Percentiles rank a stretch among this genome's conserved stretches.
These are phyloP conservation scores for Acyrthosiphon pisum DNA, from an alignment of 1,140 invertebrate genomes.

Conservation along the genomic window DNA sequence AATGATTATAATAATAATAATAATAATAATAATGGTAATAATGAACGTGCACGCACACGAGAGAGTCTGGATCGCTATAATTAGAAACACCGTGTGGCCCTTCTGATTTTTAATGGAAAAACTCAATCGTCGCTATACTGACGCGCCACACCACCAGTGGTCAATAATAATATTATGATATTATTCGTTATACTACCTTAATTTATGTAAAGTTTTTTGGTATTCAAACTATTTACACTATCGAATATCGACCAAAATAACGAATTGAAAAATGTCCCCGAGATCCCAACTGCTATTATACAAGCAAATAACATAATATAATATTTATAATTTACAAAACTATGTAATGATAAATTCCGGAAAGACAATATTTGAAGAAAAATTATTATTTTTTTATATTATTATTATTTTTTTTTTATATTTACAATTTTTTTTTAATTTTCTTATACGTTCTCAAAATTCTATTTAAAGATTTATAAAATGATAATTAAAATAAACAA, in stretches of 20 bases:
- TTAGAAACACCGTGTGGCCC: slow-evolving; percentile 48
- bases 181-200: not conserved
- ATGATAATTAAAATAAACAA: too few species aligned
- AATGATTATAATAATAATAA: slow-evolving; percentile 4
- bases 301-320: not conserved
- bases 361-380: not conserved
- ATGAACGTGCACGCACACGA: slow-evolving; percentile 15
- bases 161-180: not conserved
- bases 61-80: slow-evolving; percentile 43
- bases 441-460: too few species aligned
- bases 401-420: too few species aligned
- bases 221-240: not conserved
- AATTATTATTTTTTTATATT: too few species aligned
- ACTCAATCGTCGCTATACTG: slow-evolving; percentile 27
- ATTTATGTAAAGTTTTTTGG: not conserved
- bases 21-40: slow-evolving; percentile 46
- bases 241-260: too few species aligned
- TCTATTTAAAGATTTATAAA: too few species aligned
- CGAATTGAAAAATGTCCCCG: too few species aligned
- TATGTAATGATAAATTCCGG: not conserved
- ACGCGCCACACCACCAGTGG: not conserved
- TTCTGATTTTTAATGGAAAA: slow-evolving; percentile 53
- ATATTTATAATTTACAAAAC: not conserved
- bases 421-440: too few species aligned
- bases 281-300: too few species aligned